These are phyloP conservation scores for Desmophyllum pertusum DNA, from an alignment of 92 coral and sea anemone species.

Conservation along the genomic window DNA sequence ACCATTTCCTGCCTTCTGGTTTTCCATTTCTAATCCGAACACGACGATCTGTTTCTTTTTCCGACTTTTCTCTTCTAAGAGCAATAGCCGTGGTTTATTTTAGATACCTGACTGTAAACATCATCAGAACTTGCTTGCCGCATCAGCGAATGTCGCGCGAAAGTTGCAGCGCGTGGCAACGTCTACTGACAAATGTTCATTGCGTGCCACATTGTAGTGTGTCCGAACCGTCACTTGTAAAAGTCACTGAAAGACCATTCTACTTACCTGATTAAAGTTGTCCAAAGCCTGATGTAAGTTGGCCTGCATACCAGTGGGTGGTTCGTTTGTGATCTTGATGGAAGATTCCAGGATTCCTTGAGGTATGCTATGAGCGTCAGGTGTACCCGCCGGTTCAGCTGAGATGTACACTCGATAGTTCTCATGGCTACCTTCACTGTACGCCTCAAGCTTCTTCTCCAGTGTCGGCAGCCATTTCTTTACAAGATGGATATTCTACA, in stretches of 20 bases:
- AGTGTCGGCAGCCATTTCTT: slow-evolving; percentile 97
- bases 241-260: neutral
- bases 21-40: too few relatives aligned
- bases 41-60: too few relatives aligned
- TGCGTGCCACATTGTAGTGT: neutral
- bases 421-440: slow-evolving; percentile 91
- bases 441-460: slow-evolving; percentile 97
- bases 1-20: too few relatives aligned
- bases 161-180: too few relatives aligned
- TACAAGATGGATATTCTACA: slow-evolving; percentile 96
- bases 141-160: too few relatives aligned
- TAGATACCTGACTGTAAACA: too few relatives aligned
- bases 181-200: too few relatives aligned
- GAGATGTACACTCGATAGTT: slow-evolving; percentile 99
- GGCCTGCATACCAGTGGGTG: slow-evolving; percentile 99
- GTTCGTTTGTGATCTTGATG: slow-evolving; percentile 98
- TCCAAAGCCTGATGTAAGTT: slow-evolving; percentile 94
- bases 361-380: slow-evolving; percentile 91
- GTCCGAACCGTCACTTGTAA: too few relatives aligned
- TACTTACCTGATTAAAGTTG: slow-evolving; percentile 92
- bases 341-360: slow-evolving; percentile 98
- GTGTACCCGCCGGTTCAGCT: slow-evolving; percentile 97
- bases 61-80: too few relatives aligned
- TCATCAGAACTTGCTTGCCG: too few relatives aligned
- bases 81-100: too few relatives aligned